Evolutionary conservation across 2,797 vertebrate species (phyloP), one percentile per base, ranked within the genome.

Genomic region (Chrysocyon brachyurus): DNA sequence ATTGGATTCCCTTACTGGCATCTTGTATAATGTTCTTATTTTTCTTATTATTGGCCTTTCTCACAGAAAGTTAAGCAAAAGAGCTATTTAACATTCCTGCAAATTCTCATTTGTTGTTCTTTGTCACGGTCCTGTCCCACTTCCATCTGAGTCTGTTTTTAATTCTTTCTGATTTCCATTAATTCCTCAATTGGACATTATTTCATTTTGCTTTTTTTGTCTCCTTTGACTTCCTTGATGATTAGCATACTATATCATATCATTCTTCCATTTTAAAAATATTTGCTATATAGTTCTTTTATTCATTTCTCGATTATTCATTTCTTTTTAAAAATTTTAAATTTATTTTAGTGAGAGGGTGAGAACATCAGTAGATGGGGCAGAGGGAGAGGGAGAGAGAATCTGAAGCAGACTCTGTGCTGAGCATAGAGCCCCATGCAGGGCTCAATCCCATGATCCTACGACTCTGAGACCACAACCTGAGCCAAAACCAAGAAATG

Each of bases 161-260:
- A 90, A 90, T 79, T 10, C 40, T 94, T 89, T 81, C 70, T 96
- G 49, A 94, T 94, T 77, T 86, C n/a, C 22, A 82, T 91, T 95
- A 57, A 92, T 40, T 89, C 72, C 21, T 19, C 40, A 78, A 26
- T 52, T 73, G 75, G 79, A 63, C 70, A 79, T 94, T 77, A 87
- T 90, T 96, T 96, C 16, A 21, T 95, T 92, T 96, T 90, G 21
- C 17, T 92, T 94, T 96, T 14, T 87, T 68, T 78, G 85, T 91
- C 49, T 92, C 52, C 78, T 95, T 93, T 70, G 56, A 49, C 24
- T 90, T 86, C 57, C 9, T 86, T 89, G 59, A 33, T 68, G 21
- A 24, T 92, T 95, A 85, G 49, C 11, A 63, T 59, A 75, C 78
- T 77, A 14, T 86, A 92, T 87, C 31, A 52, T 86, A 95, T 90